Evolutionary conservation across 2,113 vertebrate genomes (phyloP), one percentile per base, ranked within the genome.

Genomic region (Gallinago undulata): DNA sequence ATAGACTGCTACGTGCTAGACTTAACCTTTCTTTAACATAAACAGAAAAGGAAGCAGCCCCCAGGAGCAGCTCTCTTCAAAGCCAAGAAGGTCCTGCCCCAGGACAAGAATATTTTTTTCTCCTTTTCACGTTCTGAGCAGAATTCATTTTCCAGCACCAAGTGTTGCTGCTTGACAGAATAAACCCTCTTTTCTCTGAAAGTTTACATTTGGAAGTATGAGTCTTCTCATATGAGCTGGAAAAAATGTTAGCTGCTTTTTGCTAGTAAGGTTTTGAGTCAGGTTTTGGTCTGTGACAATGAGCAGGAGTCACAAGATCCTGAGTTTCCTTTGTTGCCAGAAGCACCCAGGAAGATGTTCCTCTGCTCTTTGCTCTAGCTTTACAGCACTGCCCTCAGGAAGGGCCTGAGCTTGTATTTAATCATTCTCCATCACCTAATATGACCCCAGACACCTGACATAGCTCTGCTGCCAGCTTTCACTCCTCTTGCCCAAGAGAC

Each of bases 341-440:
- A 16, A 55, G 30, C 4, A 3, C 12, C 75, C 35, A n/a, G 27
- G 56, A 37, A 82, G 12, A 9, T 19, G 19, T 57, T n/a, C 21
- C 31, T 22, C 55, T 19, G 37, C 87, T 18, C 24, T 28, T 22
- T 28, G 50, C 64, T 50, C 41, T 14, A 3, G 10, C 79, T 62
- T 25, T 9, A 18, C 19, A 55, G 67, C 1, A 0, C 17, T 10
- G 4, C 51, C 31, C 51, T 11, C 27, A 12, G 22, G 68, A 59
- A 67, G 62, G 74, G 5, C 28, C 56, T 13, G 43, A 53, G 67
- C 73, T 66, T 56, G 23, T 13, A 5, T 57, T 86, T 31, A 66
- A 51, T 60, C 55, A 25, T 23, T 55, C 7, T 1, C 51, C 64
- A 33, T 3, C 4, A 0, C 21, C 18, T 31, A 25, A 4, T 1